phyloP scores from a whole-genome alignment of 2,797 vertebrate genomes.

The Coccyzus lansbergi region DNA sequence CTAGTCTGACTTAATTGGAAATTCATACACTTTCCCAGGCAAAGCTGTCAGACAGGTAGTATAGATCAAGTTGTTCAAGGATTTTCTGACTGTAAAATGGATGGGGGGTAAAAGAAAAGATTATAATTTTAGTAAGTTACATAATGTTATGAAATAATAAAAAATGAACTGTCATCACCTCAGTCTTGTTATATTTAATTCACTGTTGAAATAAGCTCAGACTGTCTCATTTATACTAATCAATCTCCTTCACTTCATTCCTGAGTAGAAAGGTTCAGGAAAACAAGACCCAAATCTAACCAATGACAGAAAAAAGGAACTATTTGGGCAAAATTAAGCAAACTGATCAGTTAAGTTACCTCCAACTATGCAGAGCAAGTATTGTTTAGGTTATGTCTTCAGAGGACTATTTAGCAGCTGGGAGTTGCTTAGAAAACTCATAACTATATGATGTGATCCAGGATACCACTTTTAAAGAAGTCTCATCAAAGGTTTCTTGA shows the following conservation, averaged over 20 bases:
- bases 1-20: slow-evolving; percentile 44
- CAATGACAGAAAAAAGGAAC: background rate
- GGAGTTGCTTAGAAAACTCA: background rate
- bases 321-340: background rate
- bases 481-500: background rate
- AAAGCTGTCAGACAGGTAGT: slow-evolving; percentile 20
- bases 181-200: slow-evolving; percentile 47
- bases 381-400: background rate
- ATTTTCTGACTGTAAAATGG: slow-evolving; percentile 42
- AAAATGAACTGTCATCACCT: slow-evolving; percentile 20
- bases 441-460: background rate
- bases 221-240: slow-evolving; percentile 35
- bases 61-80: slow-evolving; percentile 25
- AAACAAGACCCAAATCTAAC: background rate
- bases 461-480: background rate
- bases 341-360: background rate
- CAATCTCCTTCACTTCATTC: background rate
- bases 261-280: background rate
- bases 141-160: slow-evolving; percentile 48
- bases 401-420: background rate
- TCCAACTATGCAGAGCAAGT: background rate
- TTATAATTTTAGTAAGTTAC: slow-evolving; percentile 45
- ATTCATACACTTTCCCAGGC: background rate
- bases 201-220: background rate
- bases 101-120: background rate